A percentile compares a stretch with the other conserved stretches of the same genome.
Evolutionary conservation across 2,113 vertebrate species (phyloP).

Genomic region (Heteronetta atricapilla): DNA sequence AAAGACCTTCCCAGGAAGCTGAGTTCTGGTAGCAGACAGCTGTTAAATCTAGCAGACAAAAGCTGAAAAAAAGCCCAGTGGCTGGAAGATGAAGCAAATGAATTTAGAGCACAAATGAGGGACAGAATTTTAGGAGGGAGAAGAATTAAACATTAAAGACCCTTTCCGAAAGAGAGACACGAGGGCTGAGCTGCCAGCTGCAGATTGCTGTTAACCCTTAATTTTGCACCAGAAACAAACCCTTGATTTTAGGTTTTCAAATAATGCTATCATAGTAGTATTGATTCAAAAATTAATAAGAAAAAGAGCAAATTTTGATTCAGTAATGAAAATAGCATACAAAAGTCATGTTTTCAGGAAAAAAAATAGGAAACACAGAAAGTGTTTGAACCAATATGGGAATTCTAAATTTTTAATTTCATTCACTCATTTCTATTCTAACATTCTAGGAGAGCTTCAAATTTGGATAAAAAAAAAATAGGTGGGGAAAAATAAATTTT

Average conservation of each 20-base stretch:
- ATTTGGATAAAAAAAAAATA: neutral
- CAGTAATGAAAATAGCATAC: neutral
- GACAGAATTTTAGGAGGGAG: neutral
- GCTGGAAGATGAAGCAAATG: neutral
- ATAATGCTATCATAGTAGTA: neutral
- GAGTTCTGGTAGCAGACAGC: neutral
- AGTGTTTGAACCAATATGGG: neutral
- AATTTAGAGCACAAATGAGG: slow-evolving; percentile 4
- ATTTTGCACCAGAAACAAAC: neutral
- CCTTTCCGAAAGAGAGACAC: neutral
- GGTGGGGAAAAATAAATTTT: neutral
- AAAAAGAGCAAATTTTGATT: neutral
- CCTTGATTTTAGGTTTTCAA: neutral
- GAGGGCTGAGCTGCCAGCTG: neutral
- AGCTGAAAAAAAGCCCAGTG: neutral
- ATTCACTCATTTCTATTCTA: neutral
- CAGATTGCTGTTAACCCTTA: neutral
- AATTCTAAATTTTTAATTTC: neutral
- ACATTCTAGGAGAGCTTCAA: neutral
- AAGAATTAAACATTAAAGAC: neutral
- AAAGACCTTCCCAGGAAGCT: neutral
- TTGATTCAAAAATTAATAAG: neutral
- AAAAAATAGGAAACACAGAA: neutral
- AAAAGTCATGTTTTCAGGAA: neutral
- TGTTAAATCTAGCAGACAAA: slow-evolving; percentile 24